Conservation (phyloP, 1,140 invertebrate species). For the Cotesia vestalis region DNA sequence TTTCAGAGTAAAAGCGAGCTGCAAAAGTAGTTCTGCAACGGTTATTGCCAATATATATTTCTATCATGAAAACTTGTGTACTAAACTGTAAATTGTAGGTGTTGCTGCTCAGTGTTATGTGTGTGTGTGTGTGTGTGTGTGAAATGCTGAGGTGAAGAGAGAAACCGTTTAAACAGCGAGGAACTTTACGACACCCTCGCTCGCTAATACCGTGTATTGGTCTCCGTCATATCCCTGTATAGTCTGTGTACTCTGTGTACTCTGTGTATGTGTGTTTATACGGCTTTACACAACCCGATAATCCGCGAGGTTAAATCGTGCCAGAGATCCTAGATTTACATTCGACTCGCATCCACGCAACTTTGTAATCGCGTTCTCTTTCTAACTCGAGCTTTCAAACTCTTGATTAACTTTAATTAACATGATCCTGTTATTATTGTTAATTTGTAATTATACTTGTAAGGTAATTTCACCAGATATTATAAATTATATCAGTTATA, state of each 20-base stretch:
- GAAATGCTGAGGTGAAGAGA: not conserved
- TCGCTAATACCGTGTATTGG: constrained; percentile 17
- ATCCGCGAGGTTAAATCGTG: constrained; percentile 17
- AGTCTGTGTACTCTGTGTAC: not conserved
- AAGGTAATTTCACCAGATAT: too few species aligned
- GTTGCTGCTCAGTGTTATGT: not conserved
- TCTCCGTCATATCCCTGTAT: not conserved
- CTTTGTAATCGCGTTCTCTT: constrained; percentile 15
- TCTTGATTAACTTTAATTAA: not conserved
- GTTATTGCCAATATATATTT: too few species aligned
- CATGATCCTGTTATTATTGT: constrained; percentile 4
- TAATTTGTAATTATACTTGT: too few species aligned
- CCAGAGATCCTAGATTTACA: constrained; percentile 19
- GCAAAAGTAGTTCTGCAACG: too few species aligned
- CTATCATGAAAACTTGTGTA: too few species aligned
- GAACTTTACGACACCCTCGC: constrained; percentile 24
- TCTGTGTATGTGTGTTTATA: constrained; percentile 1
- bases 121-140: not conserved
- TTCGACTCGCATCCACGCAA: constrained; percentile 19
- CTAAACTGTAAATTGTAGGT: too few species aligned
- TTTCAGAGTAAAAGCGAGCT: too few species aligned
- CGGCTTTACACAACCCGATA: constrained; percentile 27
- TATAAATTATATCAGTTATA: too few species aligned
- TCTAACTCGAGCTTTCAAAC: not conserved
- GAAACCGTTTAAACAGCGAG: constrained; percentile 10